A percentile compares a stretch with the other conserved stretches of the same genome.
Conservation (phyloP, 2,888 invertebrate genomes). For the Drosophila cracens region DNA sequence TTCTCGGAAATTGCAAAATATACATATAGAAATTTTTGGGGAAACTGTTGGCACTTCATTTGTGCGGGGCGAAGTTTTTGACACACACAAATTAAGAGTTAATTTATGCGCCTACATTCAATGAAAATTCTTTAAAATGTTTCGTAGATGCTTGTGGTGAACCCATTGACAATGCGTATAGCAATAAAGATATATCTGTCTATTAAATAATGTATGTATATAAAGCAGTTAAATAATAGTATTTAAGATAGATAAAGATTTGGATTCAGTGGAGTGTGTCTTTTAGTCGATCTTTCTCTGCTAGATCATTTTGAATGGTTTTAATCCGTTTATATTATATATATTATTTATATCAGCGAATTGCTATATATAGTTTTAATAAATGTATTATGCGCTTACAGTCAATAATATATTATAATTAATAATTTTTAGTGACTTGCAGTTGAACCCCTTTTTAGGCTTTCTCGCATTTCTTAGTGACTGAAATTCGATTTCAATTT, state of each 20-base stretch:
- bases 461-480: background rate
- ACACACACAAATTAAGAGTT: slow-evolving; percentile 3
- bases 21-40: background rate
- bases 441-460: background rate
- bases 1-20: slow-evolving; percentile 14
- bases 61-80: slow-evolving; percentile 7
- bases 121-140: background rate
- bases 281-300: background rate
- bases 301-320: background rate
- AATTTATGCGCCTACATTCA: slow-evolving; percentile 8
- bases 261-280: background rate
- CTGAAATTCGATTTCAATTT: background rate
- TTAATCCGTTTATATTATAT: background rate
- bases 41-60: slow-evolving; percentile 25
- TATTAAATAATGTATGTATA: background rate
- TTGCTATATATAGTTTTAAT: background rate
- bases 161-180: no score
- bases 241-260: background rate
- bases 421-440: background rate
- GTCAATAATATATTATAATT: background rate
- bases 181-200: background rate
- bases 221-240: background rate
- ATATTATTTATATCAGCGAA: background rate
- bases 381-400: background rate
- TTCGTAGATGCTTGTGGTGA: background rate